Percentiles rank a stretch among this genome's conserved stretches.
phyloP scores from a whole-genome alignment of 1,140 invertebrate species.

The Diuraphis noxia region DNA sequence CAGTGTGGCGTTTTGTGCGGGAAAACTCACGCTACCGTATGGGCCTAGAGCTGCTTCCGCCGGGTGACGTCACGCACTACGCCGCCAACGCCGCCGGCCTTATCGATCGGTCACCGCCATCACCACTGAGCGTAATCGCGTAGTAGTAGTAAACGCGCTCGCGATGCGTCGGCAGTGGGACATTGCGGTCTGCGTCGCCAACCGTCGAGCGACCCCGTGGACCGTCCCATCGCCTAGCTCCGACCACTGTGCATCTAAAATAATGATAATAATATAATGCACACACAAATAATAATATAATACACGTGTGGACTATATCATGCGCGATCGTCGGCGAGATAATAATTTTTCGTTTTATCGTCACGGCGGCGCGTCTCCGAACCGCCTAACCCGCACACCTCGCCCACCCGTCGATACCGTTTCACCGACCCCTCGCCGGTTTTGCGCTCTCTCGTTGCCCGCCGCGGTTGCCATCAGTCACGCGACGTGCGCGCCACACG shows the following conservation, averaged over 20 bases:
- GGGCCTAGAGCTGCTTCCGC: no score
- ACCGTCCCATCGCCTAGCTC: not conserved
- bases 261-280: no score
- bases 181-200: not conserved
- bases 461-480: no score
- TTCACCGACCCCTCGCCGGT: no score
- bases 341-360: not conserved
- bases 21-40: not conserved
- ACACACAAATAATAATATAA: no score
- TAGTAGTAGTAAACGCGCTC: not conserved
- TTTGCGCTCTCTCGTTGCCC: no score
- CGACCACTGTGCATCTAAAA: not conserved
- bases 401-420: no score
- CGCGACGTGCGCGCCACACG: no score
- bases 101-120: not conserved
- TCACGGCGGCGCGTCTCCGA: not conserved
- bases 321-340: not conserved
- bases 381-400: no score
- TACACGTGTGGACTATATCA: no score
- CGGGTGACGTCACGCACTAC: not conserved
- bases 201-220: not conserved
- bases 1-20: not conserved
- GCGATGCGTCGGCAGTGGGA: not conserved
- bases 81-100: no score
- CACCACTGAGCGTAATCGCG: not conserved